Evolutionary conservation across 2,113 vertebrate genomes (phyloP).

Genomic region (Sclerurus mexicanus): DNA sequence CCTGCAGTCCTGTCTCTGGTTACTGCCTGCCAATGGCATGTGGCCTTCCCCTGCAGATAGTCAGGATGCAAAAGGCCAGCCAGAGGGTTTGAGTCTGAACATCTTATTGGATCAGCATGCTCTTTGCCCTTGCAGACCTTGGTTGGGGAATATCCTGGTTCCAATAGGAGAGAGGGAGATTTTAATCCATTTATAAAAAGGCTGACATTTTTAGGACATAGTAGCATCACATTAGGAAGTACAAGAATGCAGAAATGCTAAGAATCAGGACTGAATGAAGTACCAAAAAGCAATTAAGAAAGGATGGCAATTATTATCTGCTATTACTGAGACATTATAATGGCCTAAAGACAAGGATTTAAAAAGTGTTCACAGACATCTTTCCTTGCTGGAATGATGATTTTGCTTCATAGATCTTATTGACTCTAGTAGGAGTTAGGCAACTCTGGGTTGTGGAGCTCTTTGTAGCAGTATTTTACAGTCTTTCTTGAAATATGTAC

Average conservation of each 20-base stretch:
- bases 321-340: background rate
- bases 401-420: background rate
- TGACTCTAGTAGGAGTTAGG: background rate
- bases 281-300: background rate
- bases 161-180: background rate
- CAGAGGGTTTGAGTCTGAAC: background rate
- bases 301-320: background rate
- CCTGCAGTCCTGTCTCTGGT: background rate
- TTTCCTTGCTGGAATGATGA: background rate
- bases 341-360: background rate
- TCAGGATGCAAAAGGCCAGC: background rate
- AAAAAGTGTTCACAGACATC: background rate
- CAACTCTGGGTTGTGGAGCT: background rate
- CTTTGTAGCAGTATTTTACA: constrained; percentile 20
- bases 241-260: background rate
- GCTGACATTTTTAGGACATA: background rate
- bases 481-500: constrained; percentile 7
- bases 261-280: background rate
- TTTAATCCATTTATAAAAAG: background rate
- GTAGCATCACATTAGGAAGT: background rate
- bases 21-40: background rate
- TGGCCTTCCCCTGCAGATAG: background rate
- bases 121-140: background rate
- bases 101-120: rapidly evolving
- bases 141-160: background rate